A percentile compares a stretch with the other conserved stretches of the same genome.
phyloP scores from a whole-genome alignment of 2,113 vertebrate genomes.

The Stigmatopora nigra region DNA sequence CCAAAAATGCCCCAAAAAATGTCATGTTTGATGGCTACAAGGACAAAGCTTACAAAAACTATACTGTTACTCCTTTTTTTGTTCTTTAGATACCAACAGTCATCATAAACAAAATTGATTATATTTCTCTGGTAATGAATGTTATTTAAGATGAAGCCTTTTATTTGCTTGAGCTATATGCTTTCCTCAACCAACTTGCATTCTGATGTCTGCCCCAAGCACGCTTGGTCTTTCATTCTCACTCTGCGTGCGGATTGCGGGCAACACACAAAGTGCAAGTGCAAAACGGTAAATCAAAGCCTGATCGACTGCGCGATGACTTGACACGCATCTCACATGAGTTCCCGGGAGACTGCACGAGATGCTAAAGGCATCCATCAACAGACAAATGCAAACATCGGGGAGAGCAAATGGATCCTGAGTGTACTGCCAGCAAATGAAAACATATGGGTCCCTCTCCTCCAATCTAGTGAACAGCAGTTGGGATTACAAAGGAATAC shows the following conservation, averaged over 20 bases:
- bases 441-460: conserved; percentile 10
- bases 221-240: conserved; percentile 8
- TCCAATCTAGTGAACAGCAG: background rate
- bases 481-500: background rate
- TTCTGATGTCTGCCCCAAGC: conserved; percentile 9
- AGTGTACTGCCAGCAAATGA: conserved; percentile 22
- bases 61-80: no score
- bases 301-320: conserved; percentile 21
- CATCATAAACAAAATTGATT: no score
- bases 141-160: no score
- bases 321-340: conserved; percentile 33
- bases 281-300: conserved; percentile 31
- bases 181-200: background rate
- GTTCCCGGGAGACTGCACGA: conserved; percentile 11
- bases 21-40: no score
- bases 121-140: no score
- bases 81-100: no score
- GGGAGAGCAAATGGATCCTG: conserved; percentile 25
- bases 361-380: conserved; percentile 35
- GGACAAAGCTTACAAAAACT: no score
- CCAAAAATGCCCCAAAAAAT: no score
- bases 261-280: conserved; percentile 8
- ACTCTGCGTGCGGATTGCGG: background rate
- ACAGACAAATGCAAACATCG: conserved; percentile 33
- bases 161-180: background rate